A percentile compares a stretch with the other conserved stretches of the same genome.
Conservation (phyloP, 1,140 invertebrate species). For the Sweltsa coloradensis region DNA sequence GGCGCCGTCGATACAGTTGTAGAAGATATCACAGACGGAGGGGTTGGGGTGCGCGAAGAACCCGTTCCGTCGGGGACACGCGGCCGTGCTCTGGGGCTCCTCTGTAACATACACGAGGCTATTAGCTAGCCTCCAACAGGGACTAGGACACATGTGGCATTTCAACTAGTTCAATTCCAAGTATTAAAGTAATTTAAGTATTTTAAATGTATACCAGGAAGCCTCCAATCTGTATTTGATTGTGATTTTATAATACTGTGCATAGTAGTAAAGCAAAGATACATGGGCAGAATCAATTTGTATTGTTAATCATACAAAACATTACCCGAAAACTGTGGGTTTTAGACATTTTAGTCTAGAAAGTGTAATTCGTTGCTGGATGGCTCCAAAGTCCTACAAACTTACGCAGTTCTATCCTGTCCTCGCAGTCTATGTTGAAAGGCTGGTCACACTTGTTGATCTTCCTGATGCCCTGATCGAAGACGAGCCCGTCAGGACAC, state of each 20-base stretch:
- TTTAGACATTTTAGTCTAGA: no score
- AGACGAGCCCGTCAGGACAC: conserved; percentile 76
- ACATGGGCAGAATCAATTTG: neutral
- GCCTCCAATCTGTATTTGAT: no score
- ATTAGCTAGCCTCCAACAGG: no score
- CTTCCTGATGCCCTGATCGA: conserved; percentile 68
- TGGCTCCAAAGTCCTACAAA: no score
- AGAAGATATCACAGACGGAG: conserved; percentile 71
- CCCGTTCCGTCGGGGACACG: conserved; percentile 72
- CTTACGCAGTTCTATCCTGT: conserved; percentile 77
- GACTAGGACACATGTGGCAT: no score
- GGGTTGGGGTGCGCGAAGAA: conserved; percentile 79
- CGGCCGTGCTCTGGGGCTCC: conserved; percentile 51
- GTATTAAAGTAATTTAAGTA: neutral
- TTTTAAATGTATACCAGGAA: no score
- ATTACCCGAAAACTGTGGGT: no score
- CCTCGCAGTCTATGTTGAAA: conserved; percentile 80
- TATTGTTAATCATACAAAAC: neutral
- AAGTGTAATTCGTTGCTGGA: no score
- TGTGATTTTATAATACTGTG: no score
- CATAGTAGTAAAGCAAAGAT: neutral
- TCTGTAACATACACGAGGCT: conserved; percentile 38
- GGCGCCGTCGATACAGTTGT: conserved; percentile 78
- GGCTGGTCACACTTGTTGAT: conserved; percentile 83
- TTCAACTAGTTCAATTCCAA: no score